Evolutionary conservation across 2,113 vertebrate genomes (phyloP).

Genomic region (Lampris megalopsis): DNA sequence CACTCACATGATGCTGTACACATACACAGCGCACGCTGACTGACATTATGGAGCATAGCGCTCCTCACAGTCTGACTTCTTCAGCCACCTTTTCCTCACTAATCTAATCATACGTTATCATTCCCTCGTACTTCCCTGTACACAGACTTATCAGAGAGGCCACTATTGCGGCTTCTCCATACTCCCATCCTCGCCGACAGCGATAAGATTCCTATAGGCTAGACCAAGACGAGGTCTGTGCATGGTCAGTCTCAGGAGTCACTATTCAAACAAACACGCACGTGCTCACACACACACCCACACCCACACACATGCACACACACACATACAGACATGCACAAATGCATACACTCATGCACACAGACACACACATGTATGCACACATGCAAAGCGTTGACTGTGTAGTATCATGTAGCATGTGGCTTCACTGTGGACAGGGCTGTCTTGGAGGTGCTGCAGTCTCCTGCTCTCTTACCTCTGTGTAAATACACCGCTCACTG

Average conservation of each 20-base stretch:
- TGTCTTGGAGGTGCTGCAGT: conserved; percentile 69
- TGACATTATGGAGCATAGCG: conserved; percentile 21
- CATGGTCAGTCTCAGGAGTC: conserved; percentile 27
- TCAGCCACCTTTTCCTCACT: conserved; percentile 29
- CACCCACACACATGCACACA: conserved; percentile 19
- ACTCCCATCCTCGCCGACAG: conserved; percentile 43
- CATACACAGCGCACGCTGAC: conserved; percentile 19
- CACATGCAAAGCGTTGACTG: conserved; percentile 70
- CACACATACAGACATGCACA: conserved; percentile 12
- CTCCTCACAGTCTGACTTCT: conserved; percentile 20
- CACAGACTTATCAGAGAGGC: conserved; percentile 58
- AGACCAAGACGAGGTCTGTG: conserved; percentile 45
- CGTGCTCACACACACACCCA: background rate
- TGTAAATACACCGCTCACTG: conserved; percentile 79
- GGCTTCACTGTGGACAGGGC: conserved; percentile 53
- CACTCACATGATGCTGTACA: background rate
- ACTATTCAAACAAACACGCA: background rate
- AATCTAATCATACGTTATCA: conserved; percentile 62
- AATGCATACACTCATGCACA: conserved; percentile 31
- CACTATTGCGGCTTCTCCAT: conserved; percentile 58
- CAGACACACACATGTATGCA: conserved; percentile 50
- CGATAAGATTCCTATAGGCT: conserved; percentile 66
- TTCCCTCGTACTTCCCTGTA: conserved; percentile 39
- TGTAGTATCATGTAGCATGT: conserved; percentile 63
- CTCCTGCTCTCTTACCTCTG: conserved; percentile 78